Percentiles rank a stretch among this genome's conserved stretches.
phyloP scores from a whole-genome alignment of 1,140 invertebrate species.

The Tetragonula clypearis region DNA sequence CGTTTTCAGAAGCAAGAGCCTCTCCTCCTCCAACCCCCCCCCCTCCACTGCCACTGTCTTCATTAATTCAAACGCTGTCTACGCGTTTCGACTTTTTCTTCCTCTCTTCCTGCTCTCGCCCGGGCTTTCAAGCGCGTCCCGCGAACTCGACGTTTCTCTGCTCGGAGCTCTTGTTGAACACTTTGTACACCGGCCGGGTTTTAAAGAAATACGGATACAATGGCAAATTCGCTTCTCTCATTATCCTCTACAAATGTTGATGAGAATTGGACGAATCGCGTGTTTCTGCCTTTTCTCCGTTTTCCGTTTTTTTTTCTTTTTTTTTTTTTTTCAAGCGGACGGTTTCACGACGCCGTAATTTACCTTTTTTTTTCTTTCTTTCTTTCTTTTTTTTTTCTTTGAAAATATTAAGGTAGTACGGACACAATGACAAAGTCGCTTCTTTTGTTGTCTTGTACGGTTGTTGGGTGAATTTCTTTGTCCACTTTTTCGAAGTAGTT shows the following conservation, averaged over 20 bases:
- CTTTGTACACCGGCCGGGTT: background rate
- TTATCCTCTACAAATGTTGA: background rate
- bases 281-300: background rate
- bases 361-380: background rate
- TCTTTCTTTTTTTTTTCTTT: background rate
- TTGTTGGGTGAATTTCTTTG: too few relatives aligned
- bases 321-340: background rate
- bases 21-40: background rate
- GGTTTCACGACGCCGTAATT: background rate
- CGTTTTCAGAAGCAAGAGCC: background rate
- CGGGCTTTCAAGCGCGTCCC: background rate
- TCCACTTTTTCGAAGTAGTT: too few relatives aligned
- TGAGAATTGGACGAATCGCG: background rate
- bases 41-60: background rate
- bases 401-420: background rate
- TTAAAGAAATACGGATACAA: background rate
- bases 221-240: background rate
- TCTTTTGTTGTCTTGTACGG: too few relatives aligned
- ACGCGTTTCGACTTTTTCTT: background rate
- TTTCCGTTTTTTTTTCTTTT: background rate
- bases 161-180: background rate
- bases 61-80: slow-evolving; percentile 24
- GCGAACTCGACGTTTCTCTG: background rate
- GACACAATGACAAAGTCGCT: too few relatives aligned
- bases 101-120: too few relatives aligned